Conservation (phyloP, 2,797 vertebrate genomes). For the Aratinga solstitialis region DNA sequence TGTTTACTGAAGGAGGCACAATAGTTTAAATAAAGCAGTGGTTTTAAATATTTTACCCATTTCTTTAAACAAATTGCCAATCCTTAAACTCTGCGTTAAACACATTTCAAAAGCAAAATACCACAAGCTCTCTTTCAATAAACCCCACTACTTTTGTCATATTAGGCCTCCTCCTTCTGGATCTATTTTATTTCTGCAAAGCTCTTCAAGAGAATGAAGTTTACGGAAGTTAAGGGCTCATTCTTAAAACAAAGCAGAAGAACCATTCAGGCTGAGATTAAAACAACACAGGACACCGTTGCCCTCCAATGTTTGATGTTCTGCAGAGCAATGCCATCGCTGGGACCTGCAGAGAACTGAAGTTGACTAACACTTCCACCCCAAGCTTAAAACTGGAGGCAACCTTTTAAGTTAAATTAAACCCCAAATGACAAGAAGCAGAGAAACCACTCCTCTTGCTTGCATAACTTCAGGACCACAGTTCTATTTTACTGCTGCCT, state of each 20-base stretch:
- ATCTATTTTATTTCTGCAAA: slow-evolving; percentile 57
- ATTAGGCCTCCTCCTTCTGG: slow-evolving; percentile 13
- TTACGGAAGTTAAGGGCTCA: slow-evolving; percentile 60
- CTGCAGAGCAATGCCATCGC: neutral
- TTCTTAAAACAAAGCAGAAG: slow-evolving; percentile 56
- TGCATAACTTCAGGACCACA: neutral
- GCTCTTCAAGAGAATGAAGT: slow-evolving; percentile 47
- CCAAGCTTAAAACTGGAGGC: neutral
- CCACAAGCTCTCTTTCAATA: slow-evolving; percentile 72
- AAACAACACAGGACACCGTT: slow-evolving; percentile 51
- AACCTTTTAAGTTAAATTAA: neutral
- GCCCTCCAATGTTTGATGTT: neutral
- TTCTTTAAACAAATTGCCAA: slow-evolving; percentile 83
- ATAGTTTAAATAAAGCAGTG: slow-evolving; percentile 82
- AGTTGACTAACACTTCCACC: neutral
- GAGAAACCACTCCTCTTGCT: neutral
- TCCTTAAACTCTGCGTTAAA: slow-evolving; percentile 77
- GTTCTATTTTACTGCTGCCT: neutral
- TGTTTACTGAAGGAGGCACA: slow-evolving; percentile 83
- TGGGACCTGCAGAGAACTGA: neutral
- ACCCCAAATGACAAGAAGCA: neutral
- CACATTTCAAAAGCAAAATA: slow-evolving; percentile 77
- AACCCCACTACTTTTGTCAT: slow-evolving; percentile 57
- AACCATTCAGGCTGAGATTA: slow-evolving; percentile 49
- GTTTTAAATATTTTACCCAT: slow-evolving; percentile 84